Evolutionary conservation across 2,888 invertebrate genomes (phyloP).

Genomic region (Anoplius nigerrimus): DNA sequence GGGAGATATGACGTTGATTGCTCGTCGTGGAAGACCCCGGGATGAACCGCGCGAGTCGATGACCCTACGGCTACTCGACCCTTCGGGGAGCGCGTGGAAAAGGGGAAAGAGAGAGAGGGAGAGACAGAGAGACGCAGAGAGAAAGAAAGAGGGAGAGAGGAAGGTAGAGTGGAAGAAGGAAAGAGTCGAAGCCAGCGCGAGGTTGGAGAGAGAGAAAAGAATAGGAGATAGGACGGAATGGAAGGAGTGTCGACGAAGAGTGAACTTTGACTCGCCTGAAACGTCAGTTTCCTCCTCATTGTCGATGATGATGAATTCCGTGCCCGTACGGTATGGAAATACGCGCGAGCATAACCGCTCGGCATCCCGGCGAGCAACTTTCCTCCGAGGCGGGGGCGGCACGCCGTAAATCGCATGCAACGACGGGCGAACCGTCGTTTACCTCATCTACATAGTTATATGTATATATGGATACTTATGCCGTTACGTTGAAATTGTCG

Average conservation of each 20-base stretch:
- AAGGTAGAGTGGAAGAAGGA: not conserved
- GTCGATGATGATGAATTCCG: slow-evolving; percentile 4
- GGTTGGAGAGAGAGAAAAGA: slow-evolving; percentile 15
- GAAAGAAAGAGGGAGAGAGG: slow-evolving; percentile 6
- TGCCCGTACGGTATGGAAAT: not conserved
- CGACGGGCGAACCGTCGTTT: too few species aligned
- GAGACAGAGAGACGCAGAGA: slow-evolving; percentile 3
- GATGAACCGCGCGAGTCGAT: slow-evolving; percentile 52
- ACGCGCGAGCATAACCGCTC: too few species aligned
- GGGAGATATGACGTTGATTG: slow-evolving; percentile 65
- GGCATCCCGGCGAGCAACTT: too few species aligned
- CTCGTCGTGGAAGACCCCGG: slow-evolving; percentile 50
- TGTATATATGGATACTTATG: too few species aligned
- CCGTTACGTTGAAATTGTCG: too few species aligned
- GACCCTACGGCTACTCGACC: slow-evolving; percentile 45
- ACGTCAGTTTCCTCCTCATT: slow-evolving; percentile 28
- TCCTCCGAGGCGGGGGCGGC: too few species aligned
- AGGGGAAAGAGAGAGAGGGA: slow-evolving; percentile 8
- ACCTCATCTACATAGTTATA: too few species aligned
- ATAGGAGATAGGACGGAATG: slow-evolving; percentile 14
- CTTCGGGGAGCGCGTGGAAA: slow-evolving; percentile 19
- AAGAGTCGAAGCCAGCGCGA: not conserved
- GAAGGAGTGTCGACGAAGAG: slow-evolving; percentile 35
- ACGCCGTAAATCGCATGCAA: too few species aligned
- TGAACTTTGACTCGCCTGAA: slow-evolving; percentile 38